phyloP scores from a whole-genome alignment of 2,113 vertebrate species.

The Trogon surrucura region DNA sequence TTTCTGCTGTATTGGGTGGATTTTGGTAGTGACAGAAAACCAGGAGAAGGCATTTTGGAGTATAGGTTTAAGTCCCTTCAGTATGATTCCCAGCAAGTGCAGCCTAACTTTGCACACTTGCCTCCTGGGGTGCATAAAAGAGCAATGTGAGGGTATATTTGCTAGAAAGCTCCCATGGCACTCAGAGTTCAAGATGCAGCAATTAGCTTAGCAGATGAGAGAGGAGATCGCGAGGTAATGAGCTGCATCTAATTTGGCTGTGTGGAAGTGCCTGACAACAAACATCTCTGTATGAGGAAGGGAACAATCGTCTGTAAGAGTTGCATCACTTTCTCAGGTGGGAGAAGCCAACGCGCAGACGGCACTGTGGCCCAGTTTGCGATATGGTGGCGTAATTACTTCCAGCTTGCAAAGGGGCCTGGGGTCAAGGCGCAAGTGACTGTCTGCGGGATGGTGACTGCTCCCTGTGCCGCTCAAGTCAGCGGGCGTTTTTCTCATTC shows the following conservation, averaged over 20 bases:
- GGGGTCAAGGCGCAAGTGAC: background rate
- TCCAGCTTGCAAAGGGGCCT: background rate
- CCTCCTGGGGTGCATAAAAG: slow-evolving; percentile 48
- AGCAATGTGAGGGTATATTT: slow-evolving; percentile 59
- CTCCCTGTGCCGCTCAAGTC: background rate
- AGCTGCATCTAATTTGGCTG: slow-evolving; percentile 64
- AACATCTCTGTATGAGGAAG: slow-evolving; percentile 45
- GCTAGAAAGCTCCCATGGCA: slow-evolving; percentile 38
- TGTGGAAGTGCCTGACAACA: slow-evolving; percentile 53
- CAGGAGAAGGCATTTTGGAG: background rate
- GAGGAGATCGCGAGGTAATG: background rate
- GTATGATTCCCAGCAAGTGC: background rate
- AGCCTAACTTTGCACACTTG: background rate
- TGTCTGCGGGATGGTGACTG: background rate
- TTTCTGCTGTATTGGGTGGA: background rate
- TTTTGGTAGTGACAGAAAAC: background rate
- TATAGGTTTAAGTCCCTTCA: background rate
- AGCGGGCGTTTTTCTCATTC: background rate
- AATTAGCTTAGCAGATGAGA: slow-evolving; percentile 58
- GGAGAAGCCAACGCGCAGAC: slow-evolving; percentile 7
- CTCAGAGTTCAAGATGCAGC: background rate
- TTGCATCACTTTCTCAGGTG: slow-evolving; percentile 75
- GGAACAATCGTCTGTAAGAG: slow-evolving; percentile 27
- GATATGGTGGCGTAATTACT: background rate
- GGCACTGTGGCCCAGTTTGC: background rate